phyloP scores from a whole-genome alignment of 2,888 invertebrate genomes.

The Brachypalpus laphriformis region DNA sequence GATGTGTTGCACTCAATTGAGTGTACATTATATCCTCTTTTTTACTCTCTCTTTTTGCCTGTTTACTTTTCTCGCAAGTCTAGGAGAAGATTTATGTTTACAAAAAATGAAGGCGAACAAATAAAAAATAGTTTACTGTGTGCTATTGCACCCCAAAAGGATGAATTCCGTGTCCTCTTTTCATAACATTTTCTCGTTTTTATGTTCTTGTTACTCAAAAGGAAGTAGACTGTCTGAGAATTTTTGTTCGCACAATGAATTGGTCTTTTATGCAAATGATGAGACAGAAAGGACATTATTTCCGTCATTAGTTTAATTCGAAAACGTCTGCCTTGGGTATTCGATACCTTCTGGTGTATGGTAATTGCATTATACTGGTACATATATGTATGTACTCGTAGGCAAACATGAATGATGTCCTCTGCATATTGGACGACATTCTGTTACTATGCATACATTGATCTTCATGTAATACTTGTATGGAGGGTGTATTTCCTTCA shows the following conservation, averaged over 20 bases:
- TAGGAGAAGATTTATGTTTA: conserved; percentile 52
- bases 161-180: conserved; percentile 3
- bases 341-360: background rate
- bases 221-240: conserved; percentile 46
- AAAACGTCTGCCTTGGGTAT: conserved; percentile 25
- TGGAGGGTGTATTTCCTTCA: no score
- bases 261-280: conserved; percentile 68
- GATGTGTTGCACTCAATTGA: conserved; percentile 72
- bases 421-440: no score
- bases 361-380: no score
- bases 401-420: no score
- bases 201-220: conserved; percentile 11
- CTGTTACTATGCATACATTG: no score
- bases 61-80: conserved; percentile 44
- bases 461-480: no score
- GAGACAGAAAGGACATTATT: conserved; percentile 40
- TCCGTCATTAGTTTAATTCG: conserved; percentile 50
- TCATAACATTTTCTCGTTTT: conserved; percentile 9
- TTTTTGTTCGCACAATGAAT: conserved; percentile 48
- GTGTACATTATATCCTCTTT: conserved; percentile 51
- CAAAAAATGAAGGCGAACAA: conserved; percentile 13
- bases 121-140: conserved; percentile 40
- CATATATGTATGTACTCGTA: no score
- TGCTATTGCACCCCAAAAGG: background rate
- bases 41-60: conserved; percentile 17